Evolutionary conservation across 2,888 invertebrate genomes (phyloP).

Genomic region (Drosophila vallismaia): DNA sequence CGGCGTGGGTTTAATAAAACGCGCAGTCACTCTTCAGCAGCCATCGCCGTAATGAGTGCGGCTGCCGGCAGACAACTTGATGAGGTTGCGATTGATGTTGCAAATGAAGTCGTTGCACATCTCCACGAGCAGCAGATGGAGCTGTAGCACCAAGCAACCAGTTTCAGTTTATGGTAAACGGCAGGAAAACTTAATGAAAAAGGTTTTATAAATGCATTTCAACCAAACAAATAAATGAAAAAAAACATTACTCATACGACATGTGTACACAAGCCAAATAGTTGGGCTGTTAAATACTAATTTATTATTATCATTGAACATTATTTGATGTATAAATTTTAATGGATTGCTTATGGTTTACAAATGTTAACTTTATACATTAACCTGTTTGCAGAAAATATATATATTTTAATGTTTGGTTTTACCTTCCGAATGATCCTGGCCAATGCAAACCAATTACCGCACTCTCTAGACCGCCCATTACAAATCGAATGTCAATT

Average conservation of each 20-base stretch:
- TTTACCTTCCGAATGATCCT: background rate
- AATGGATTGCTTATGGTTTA: background rate
- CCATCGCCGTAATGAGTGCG: constrained; percentile 61
- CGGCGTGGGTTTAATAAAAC: constrained; percentile 57
- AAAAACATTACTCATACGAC: background rate
- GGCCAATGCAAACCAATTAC: constrained; percentile 26
- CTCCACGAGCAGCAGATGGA: background rate
- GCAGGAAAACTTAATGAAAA: background rate
- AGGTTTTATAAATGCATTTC: background rate
- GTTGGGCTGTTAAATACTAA: too few species aligned
- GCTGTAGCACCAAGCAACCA: background rate
- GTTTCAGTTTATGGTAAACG: background rate
- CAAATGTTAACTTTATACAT: background rate
- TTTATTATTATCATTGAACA: too few species aligned
- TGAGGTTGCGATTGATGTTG: constrained; percentile 69
- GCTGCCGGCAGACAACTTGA: constrained; percentile 47
- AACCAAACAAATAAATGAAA: background rate
- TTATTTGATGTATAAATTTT: background rate
- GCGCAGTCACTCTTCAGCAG: constrained; percentile 35
- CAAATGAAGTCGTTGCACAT: constrained; percentile 58
- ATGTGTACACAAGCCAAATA: background rate
- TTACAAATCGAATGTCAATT: constrained; percentile 46
- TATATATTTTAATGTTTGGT: constrained; percentile 1
- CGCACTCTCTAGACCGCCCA: constrained; percentile 21
- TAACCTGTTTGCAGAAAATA: background rate